Evolutionary conservation across 2,888 invertebrate genomes (phyloP), one percentile per base, ranked within the genome.

Genomic region (Aleiodes leptofemur): DNA sequence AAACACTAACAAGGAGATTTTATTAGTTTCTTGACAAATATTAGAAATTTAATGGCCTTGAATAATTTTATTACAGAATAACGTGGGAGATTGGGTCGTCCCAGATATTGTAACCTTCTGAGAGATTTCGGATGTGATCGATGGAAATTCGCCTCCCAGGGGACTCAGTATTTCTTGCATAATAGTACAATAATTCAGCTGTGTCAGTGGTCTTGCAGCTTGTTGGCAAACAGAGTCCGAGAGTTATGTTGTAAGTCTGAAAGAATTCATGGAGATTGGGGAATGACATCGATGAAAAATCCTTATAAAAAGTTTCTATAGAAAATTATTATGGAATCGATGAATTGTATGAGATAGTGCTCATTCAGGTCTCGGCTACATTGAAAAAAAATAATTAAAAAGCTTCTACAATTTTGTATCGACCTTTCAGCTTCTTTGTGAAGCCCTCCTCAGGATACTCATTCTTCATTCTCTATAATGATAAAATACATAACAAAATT

Each of bases 191-290:
- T 48, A 92, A 85, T 1, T 90, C 89, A 23, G 88, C 84, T 0
- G 92, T 86, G 80, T 92, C 92, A 0, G 89, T 84, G 0, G 86
- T 78, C 0, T 83, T 81, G 81, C 92, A 92, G 43, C 90, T 89
- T 0, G 87, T 84, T 1, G 92, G 92, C 29, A 92, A 81, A 73
- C 92, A 92, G 4, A 92, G 34, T n/a, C 86, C 84, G 16, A 86
- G 76, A 1, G 80, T 83, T 73, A 85, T 79, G 8, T 79, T 77
- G 68, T 80, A 79, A 6, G 77, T 79, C 83, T 85, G 76, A 7
- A 70, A 55, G 31, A 43, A 57, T 51, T 59, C 23, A 51, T 71
- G 13, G 14, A 50, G 14, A 53, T 11, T 43, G 4, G 34, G 0
- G 34, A 23, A 34, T 43, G 43, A 43, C 3, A 43, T 43, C 43